Evolutionary conservation across 2,888 invertebrate species (phyloP).

Genomic region (Liposcelis brunnea): DNA sequence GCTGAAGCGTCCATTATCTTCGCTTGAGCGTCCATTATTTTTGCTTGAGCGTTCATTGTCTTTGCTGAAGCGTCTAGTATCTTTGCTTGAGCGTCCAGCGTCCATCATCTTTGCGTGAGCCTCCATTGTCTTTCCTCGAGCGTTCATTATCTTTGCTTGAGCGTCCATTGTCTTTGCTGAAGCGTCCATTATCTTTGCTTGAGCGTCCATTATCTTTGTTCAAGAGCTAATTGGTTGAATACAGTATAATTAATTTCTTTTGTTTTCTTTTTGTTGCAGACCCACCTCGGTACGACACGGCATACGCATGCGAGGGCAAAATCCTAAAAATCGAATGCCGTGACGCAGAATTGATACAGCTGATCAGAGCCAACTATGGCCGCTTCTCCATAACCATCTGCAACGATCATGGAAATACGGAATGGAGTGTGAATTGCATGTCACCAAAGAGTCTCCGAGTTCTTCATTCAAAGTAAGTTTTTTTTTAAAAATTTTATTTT

Average conservation of each 20-base stretch:
- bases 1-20: too few relatives aligned
- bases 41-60: too few relatives aligned
- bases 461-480: conserved; percentile 64
- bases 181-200: too few relatives aligned
- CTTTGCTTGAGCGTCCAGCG: too few relatives aligned
- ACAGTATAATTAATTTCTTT: conserved; percentile 5
- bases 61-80: too few relatives aligned
- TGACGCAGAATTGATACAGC: conserved; percentile 74
- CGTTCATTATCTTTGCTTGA: too few relatives aligned
- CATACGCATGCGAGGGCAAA: conserved; percentile 88
- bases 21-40: too few relatives aligned
- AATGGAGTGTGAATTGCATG: conserved; percentile 94
- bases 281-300: conserved; percentile 67
- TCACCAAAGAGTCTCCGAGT: conserved; percentile 74
- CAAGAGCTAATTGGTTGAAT: too few relatives aligned
- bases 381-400: conserved; percentile 89
- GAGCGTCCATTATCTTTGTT: too few relatives aligned
- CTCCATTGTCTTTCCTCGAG: too few relatives aligned
- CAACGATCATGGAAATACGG: conserved; percentile 89
- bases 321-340: conserved; percentile 75
- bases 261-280: conserved; percentile 35
- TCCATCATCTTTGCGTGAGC: too few relatives aligned
- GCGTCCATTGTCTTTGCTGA: too few relatives aligned
- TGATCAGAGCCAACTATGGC: conserved; percentile 88
- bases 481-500: background rate